A percentile compares a stretch with the other conserved stretches of the same genome.
Evolutionary conservation across 2,888 invertebrate species (phyloP).

Genomic region (Noctuana brunneofusca): DNA sequence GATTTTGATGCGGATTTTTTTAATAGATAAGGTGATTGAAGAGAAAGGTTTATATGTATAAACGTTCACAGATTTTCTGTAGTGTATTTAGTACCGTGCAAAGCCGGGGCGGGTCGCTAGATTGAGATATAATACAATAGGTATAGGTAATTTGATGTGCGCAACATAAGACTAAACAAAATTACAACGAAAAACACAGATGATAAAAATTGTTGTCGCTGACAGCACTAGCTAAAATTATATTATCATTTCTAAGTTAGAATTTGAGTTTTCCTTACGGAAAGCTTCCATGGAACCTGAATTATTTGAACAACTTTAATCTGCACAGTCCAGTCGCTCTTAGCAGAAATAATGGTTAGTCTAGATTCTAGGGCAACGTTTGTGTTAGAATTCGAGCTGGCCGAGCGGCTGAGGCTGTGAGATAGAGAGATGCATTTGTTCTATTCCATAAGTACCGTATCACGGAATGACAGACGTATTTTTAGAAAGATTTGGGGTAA

Average conservation of each 20-base stretch:
- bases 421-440: conserved; percentile 6
- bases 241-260: background rate
- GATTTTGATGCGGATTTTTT: too few relatives aligned
- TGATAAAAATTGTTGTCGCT: too few relatives aligned
- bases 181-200: too few relatives aligned
- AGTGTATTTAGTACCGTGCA: too few relatives aligned
- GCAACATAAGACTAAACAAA: too few relatives aligned
- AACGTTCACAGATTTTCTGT: too few relatives aligned
- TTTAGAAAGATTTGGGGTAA: background rate
- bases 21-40: too few relatives aligned
- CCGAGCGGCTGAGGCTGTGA: background rate
- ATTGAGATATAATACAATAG: too few relatives aligned
- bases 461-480: background rate
- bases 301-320: conserved; percentile 11
- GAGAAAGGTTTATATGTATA: too few relatives aligned
- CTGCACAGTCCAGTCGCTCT: background rate
- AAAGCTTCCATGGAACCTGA: background rate
- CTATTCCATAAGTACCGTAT: conserved; percentile 3
- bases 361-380: background rate
- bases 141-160: too few relatives aligned
- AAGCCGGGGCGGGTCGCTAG: too few relatives aligned
- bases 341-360: conserved; percentile 4
- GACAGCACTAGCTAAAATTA: background rate
- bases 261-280: background rate
- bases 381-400: conserved; percentile 2